Evolutionary conservation across 2,113 vertebrate genomes (phyloP), one percentile per base, ranked within the genome.

Genomic region (Pomatorhinus ruficollis): DNA sequence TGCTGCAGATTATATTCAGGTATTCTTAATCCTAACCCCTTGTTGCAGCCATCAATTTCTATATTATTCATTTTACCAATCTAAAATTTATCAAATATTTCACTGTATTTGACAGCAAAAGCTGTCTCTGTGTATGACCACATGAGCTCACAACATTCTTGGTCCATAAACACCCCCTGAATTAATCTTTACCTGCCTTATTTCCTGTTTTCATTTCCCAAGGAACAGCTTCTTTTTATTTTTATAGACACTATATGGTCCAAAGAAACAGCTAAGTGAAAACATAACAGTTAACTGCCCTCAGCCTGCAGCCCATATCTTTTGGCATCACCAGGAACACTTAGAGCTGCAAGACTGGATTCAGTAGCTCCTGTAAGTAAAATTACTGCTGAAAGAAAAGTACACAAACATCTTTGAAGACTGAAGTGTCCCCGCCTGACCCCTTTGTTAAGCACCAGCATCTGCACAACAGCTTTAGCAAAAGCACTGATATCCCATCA

Each of bases 221-320:
- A 69, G 60, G n/a, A 80, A 77, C 54, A 61, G 47, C 69, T 81
- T 27, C 33, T 86, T 71, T 83, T 87, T 64, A 74, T 82, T 92
- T 94, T 94, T 90, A 90, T 79, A 60, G 76, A 31, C 49, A 76
- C 59, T 72, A 6, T 54, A 89, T 15, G 27, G 65, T 87, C 66
- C 78, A 64, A 50, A 83, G 83, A 80, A 95, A 88, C 12, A 89
- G 80, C 18, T 60, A 94, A 93, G 87, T 35, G 60, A 95, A 78
- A 77, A 82, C 69, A 28, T 75, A 82, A 91, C 64, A 87, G 53
- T 87, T 87, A 95, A 95, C 61, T 78, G 66, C 72, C 83, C 64
- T 93, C 89, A 84, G 60, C 83, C 81, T 71, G 56, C 65, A 87
- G 90, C 61, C 60, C 7, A 0, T 60, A 66, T 71, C 78, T 87